Percentiles rank a stretch among this genome's conserved stretches.
phyloP scores from a whole-genome alignment of 1,140 invertebrate species.

The Plutomurus gul region DNA sequence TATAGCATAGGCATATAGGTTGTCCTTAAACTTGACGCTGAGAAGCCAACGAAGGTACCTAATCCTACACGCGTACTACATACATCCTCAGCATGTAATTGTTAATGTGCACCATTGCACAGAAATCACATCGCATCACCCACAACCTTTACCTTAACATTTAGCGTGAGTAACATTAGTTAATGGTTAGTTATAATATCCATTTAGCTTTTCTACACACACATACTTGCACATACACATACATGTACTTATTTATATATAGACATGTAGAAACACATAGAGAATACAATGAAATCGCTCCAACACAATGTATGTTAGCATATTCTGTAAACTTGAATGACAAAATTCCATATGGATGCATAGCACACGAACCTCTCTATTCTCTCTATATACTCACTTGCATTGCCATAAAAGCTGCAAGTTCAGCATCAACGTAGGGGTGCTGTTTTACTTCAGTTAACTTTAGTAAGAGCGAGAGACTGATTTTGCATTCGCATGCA shows the following conservation, averaged over 20 bases:
- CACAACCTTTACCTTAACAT: conserved; percentile 13
- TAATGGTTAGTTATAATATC: too few relatives aligned
- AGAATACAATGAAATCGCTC: too few relatives aligned
- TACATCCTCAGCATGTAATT: neutral
- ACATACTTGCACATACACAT: neutral
- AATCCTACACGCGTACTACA: neutral
- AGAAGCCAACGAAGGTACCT: conserved; percentile 1
- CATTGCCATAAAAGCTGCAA: too few relatives aligned
- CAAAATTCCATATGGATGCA: too few relatives aligned
- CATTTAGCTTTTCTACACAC: neutral
- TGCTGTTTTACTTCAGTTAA: neutral
- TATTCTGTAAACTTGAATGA: too few relatives aligned
- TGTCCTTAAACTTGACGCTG: conserved; percentile 20
- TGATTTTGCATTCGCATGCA: neutral
- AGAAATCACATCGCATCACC: conserved; percentile 1
- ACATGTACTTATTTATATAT: too few relatives aligned
- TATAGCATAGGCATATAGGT: neutral
- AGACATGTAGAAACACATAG: too few relatives aligned
- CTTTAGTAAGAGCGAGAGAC: neutral
- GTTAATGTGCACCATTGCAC: neutral
- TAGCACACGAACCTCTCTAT: too few relatives aligned
- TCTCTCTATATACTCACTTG: too few relatives aligned
- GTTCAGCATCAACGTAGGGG: too few relatives aligned
- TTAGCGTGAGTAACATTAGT: neutral
- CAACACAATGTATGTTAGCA: too few relatives aligned